These are phyloP conservation scores for Chromis chromis DNA, from an alignment of 2,797 vertebrate genomes.

Conservation along the genomic window DNA sequence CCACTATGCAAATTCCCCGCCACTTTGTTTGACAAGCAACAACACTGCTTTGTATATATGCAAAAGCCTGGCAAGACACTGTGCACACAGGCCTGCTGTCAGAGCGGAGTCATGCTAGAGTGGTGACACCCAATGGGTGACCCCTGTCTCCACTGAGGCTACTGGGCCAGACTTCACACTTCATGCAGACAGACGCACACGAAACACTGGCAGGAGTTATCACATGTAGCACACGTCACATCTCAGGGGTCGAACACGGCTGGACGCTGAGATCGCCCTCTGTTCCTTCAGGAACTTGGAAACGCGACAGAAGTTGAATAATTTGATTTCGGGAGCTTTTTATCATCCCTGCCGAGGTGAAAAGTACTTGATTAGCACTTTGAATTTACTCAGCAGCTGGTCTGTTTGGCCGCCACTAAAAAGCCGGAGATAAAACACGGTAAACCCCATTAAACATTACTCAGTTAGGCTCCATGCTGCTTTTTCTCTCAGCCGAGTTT, in stretches of 20 bases:
- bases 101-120: slow-evolving; percentile 62
- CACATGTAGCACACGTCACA: slow-evolving; percentile 8
- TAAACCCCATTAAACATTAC: slow-evolving; percentile 65
- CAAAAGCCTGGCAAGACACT: slow-evolving; percentile 78
- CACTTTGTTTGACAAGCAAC: slow-evolving; percentile 86
- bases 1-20: slow-evolving; percentile 82
- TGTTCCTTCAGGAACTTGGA: slow-evolving; percentile 41
- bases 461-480: slow-evolving; percentile 51
- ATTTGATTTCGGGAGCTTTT: slow-evolving; percentile 55
- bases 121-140: slow-evolving; percentile 73
- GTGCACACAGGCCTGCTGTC: slow-evolving; percentile 74
- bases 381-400: slow-evolving; percentile 63
- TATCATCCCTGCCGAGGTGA: slow-evolving; percentile 68
- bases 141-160: slow-evolving; percentile 64
- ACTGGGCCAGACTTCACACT: slow-evolving; percentile 56
- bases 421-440: slow-evolving; percentile 53
- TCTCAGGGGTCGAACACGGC: slow-evolving; percentile 45
- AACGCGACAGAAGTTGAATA: slow-evolving; percentile 56
- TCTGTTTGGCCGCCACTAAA: slow-evolving; percentile 49
- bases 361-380: slow-evolving; percentile 81
- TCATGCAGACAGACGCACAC: slow-evolving; percentile 37
- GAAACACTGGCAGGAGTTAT: slow-evolving; percentile 17
- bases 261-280: slow-evolving; percentile 30
- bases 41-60: slow-evolving; percentile 85
- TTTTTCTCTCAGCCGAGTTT: slow-evolving; percentile 40